These are phyloP conservation scores for Danio jaintianensis DNA, from an alignment of 2,797 vertebrate genomes.

Conservation along the genomic window DNA sequence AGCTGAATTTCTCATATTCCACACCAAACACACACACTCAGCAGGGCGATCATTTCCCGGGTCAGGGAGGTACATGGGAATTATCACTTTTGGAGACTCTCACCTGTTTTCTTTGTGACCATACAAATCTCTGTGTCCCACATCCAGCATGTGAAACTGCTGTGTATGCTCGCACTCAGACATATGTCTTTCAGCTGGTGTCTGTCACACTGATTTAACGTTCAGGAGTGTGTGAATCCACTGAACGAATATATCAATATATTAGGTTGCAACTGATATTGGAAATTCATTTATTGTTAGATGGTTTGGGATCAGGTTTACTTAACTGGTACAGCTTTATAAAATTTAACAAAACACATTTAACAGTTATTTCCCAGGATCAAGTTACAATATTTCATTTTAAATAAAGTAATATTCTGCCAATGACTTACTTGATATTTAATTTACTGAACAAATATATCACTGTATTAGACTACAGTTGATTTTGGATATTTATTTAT, in stretches of 20 bases:
- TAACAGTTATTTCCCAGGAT: background rate
- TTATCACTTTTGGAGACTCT: constrained; percentile 33
- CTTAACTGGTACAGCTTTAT: background rate
- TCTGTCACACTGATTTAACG: constrained; percentile 52
- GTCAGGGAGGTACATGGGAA: constrained; percentile 45
- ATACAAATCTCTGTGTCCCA: constrained; percentile 39
- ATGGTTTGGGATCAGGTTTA: background rate
- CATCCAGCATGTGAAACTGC: constrained; percentile 39
- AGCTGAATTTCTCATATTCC: constrained; percentile 24
- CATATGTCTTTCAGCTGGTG: constrained; percentile 52
- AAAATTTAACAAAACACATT: background rate
- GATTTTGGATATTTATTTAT: no score
- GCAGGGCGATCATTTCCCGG: constrained; percentile 1
- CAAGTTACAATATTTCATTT: no score
- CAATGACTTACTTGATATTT: no score
- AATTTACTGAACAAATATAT: no score
- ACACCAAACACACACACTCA: constrained; percentile 12
- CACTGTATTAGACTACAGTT: no score
- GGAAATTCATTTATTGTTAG: background rate
- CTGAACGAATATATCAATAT: constrained; percentile 12
- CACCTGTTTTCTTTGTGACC: constrained; percentile 43
- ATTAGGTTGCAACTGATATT: constrained; percentile 4
- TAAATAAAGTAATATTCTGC: no score
- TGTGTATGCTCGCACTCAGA: constrained; percentile 42
- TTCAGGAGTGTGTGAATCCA: constrained; percentile 27